phyloP scores from a whole-genome alignment of 2,113 vertebrate genomes.

The Sylvietta virens region DNA sequence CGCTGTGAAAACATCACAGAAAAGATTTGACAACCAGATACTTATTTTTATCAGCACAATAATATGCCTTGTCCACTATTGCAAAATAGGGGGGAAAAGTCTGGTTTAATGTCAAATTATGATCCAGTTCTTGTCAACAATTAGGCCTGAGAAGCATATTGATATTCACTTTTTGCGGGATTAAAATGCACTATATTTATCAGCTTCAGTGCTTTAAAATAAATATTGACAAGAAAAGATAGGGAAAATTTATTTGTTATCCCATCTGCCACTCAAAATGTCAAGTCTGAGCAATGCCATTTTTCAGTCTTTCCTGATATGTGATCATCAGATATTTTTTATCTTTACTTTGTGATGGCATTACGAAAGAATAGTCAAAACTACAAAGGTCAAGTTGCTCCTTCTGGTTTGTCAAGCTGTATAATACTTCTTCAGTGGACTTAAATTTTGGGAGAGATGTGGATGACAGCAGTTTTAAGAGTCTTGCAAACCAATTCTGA shows the following conservation, averaged over 20 bases:
- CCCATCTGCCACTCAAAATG: conserved; percentile 38
- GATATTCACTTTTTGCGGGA: not conserved
- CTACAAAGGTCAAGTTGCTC: conserved; percentile 13
- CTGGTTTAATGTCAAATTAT: not conserved
- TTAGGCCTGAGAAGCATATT: not conserved
- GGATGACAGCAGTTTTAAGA: not conserved
- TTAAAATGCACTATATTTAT: not conserved
- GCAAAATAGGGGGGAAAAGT: not conserved
- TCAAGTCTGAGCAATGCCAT: not conserved
- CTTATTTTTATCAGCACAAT: not conserved
- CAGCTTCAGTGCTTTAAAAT: not conserved
- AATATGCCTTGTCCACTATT: not conserved
- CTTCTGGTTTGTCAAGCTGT: not conserved
- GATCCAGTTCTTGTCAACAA: conserved; percentile 22
- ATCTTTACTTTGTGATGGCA: not conserved
- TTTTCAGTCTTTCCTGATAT: not conserved
- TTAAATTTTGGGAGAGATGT: not conserved
- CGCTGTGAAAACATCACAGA: not conserved
- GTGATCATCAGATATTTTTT: not conserved
- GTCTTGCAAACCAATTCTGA: not conserved
- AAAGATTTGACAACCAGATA: not conserved
- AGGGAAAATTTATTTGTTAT: not conserved
- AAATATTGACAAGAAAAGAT: conserved; percentile 27
- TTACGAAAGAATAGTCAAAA: not conserved
- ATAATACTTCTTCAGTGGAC: not conserved